Evolutionary conservation across 1,140 invertebrate species (phyloP).

Genomic region (Laupala kohalensis): DNA sequence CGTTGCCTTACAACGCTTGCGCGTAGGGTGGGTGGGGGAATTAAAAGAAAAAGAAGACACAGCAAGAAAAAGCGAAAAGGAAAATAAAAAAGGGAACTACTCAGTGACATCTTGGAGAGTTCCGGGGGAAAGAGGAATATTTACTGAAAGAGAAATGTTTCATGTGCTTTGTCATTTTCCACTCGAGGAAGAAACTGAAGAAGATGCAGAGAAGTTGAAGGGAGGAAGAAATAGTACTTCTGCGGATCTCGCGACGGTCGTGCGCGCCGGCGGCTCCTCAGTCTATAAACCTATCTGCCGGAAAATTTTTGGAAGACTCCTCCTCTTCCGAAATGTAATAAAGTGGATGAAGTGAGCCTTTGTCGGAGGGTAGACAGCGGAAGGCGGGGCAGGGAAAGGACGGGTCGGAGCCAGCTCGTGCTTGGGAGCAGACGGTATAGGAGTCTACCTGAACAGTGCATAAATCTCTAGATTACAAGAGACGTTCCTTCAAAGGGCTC

Average conservation of each 20-base stretch:
- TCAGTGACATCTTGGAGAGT: not conserved
- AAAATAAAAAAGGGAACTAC: not conserved
- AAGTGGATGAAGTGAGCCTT: not conserved
- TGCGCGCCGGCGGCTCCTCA: not conserved
- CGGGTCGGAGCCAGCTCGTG: too few species aligned
- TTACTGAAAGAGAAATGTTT: not conserved
- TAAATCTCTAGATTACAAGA: too few species aligned
- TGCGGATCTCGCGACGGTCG: not conserved
- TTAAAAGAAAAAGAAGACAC: not conserved
- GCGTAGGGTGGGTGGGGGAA: not conserved
- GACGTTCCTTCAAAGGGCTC: too few species aligned
- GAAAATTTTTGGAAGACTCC: not conserved
- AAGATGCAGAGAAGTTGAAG: not conserved
- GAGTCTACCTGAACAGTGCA: too few species aligned
- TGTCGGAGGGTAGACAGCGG: too few species aligned
- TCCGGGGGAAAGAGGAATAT: not conserved
- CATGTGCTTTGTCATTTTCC: not conserved
- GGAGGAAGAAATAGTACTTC: not conserved
- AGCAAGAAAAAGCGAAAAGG: too few species aligned
- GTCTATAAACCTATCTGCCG: not conserved
- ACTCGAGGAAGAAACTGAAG: not conserved
- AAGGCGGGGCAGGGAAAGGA: too few species aligned
- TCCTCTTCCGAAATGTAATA: not conserved
- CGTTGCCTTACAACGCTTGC: not conserved
- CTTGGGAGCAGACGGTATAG: too few species aligned